These are phyloP conservation scores for Chlorodrepanis virens DNA, from an alignment of 2,113 vertebrate species.

Conservation along the genomic window DNA sequence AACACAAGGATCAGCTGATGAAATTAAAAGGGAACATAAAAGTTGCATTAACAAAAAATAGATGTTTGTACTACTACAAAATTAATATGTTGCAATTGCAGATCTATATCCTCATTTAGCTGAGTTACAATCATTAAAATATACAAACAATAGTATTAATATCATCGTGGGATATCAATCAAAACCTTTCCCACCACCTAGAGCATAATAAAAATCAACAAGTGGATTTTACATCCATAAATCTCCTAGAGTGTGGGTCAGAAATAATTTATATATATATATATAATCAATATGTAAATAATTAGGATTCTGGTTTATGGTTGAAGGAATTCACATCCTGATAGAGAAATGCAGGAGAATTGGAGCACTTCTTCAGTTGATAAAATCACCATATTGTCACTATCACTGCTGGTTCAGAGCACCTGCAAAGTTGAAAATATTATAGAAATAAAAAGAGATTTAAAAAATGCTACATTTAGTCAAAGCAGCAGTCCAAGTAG, in stretches of 20 bases:
- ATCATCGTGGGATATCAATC: background rate
- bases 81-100: background rate
- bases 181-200: background rate
- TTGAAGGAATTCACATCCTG: background rate
- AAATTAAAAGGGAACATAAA: background rate
- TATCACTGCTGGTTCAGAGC: background rate
- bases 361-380: background rate
- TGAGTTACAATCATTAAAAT: constrained; percentile 28
- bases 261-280: background rate
- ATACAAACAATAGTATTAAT: background rate
- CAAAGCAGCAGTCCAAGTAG: background rate
- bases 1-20: background rate
- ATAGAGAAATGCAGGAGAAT: background rate
- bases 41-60: background rate
- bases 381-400: background rate
- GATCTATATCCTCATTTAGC: constrained; percentile 10
- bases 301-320: background rate
- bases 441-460: background rate
- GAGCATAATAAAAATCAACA: background rate
- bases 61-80: background rate
- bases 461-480: background rate
- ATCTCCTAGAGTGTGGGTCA: background rate
- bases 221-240: constrained; percentile 3
- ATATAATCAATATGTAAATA: background rate
- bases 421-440: background rate